A percentile compares a stretch with the other conserved stretches of the same genome.
These are phyloP conservation scores for Forbesichthys papilliferus DNA, from an alignment of 2,113 vertebrate genomes.

Conservation along the genomic window DNA sequence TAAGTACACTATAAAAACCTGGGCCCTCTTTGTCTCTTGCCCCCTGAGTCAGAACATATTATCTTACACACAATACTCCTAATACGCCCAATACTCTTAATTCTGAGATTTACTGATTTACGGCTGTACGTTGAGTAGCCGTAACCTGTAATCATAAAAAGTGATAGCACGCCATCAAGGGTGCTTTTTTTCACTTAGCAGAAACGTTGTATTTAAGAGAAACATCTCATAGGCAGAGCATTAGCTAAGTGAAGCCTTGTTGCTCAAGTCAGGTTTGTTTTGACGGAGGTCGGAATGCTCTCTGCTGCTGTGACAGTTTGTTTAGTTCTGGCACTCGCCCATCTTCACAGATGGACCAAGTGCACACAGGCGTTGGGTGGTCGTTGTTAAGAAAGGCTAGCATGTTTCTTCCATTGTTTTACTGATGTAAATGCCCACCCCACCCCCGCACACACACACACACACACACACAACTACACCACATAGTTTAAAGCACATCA, in stretches of 20 bases:
- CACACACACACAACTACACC: too few relatives aligned
- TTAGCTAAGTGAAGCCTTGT: constrained; percentile 35
- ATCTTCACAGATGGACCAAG: constrained; percentile 26
- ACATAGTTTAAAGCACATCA: neutral
- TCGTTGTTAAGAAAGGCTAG: constrained; percentile 10
- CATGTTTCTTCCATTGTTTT: constrained; percentile 1
- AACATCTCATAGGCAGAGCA: neutral
- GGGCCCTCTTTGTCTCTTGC: constrained; percentile 18
- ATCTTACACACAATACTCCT: neutral
- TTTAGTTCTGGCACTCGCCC: constrained; percentile 30
- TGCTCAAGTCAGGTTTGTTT: constrained; percentile 41
- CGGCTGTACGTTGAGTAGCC: neutral
- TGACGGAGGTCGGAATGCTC: constrained; percentile 32
- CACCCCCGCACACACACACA: too few relatives aligned
- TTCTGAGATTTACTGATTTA: too few relatives aligned
- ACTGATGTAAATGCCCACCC: neutral
- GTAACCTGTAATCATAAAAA: constrained; percentile 3
- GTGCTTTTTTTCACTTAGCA: neutral
- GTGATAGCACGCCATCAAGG: neutral
- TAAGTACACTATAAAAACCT: constrained; percentile 45
- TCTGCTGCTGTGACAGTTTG: constrained; percentile 35
- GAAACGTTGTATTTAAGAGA: constrained; percentile 10
- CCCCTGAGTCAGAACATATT: constrained; percentile 7
- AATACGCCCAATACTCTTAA: neutral
- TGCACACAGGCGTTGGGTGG: constrained; percentile 22